Base-by-base conservation (phyloP, 1,140 invertebrate genomes). In the Trichogramma pretiosum region DNA sequence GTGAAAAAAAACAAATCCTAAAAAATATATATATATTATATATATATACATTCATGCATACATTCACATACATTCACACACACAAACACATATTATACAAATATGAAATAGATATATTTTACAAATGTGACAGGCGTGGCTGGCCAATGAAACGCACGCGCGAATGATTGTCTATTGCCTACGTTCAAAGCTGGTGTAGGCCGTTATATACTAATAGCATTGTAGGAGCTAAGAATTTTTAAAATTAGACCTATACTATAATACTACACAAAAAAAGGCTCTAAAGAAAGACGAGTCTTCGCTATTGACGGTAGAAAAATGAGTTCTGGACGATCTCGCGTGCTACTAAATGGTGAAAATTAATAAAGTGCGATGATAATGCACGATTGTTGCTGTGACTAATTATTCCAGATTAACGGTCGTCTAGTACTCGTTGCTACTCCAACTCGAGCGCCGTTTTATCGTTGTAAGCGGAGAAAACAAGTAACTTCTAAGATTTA, bases 211-310 rank as follows among this genome's bases (percentile, higher is more conserved):
- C 59, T 58, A 57, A 58, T 60, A n/a, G 53, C 49, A 48, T 47
- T 45, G 46, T 58, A 55, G 56, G 48, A 52, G 56, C 58, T 62
- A 61, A 64, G 56, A 18, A 56, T 63, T 64, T 65, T 63, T 61
- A 59, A 58, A 55, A 55, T 62, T 62, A 62, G 53, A 33, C 38
- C 21, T 24, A 32, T 44, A 51, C 44, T 41, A 44, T 14, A 23
- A 48, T 36, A 35, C 46, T 21, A 41, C 23, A 28, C 11, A 23
- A 26, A n/a, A 26, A 45, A 37, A 40, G 16, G n/a, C n/a, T n/a
- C n/a, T n/a, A 46, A 19, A 24, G 18, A 19, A 13, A 40, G 23
- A 18, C 13, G 19, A 42, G 34, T 24, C 21, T 44, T 21, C n/a
- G 17, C 4, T 30, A 41, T 40, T 21, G 23, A 41, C 17, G 9